Conservation (phyloP, 2,888 invertebrate species). For the Cylloceria caligata region DNA sequence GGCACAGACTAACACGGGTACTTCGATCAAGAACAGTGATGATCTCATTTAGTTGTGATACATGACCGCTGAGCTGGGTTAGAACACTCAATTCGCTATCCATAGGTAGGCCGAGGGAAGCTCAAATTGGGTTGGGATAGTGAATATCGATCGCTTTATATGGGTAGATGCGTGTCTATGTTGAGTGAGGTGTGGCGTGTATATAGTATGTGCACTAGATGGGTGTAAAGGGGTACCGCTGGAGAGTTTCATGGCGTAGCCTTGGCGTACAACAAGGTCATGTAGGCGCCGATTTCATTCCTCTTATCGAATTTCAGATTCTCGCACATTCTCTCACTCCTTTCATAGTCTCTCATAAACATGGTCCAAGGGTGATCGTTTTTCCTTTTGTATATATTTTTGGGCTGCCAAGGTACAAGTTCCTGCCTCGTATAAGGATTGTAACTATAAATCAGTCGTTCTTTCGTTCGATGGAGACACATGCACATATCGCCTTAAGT, state of each 20-base stretch:
- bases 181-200: no score
- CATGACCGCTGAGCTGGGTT: not conserved
- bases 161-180: no score
- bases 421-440: not conserved
- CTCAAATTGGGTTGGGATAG: no score
- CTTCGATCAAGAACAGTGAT: not conserved
- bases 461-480: not conserved
- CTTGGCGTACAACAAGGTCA: no score
- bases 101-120: no score
- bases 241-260: no score
- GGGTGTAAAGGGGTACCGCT: no score
- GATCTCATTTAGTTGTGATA: not conserved
- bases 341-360: not conserved
- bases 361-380: not conserved
- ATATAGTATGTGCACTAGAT: no score
- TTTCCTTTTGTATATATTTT: not conserved
- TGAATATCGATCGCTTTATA: no score
- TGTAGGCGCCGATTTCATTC: not conserved
- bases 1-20: not conserved
- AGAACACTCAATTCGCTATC: not conserved
- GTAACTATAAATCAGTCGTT: not conserved
- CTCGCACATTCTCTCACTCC: not conserved
- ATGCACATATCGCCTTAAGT: not conserved
- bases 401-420: not conserved
- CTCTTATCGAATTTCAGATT: not conserved